phyloP scores from a whole-genome alignment of 2,888 invertebrate species.

The Macrosiphum euphorbiae region DNA sequence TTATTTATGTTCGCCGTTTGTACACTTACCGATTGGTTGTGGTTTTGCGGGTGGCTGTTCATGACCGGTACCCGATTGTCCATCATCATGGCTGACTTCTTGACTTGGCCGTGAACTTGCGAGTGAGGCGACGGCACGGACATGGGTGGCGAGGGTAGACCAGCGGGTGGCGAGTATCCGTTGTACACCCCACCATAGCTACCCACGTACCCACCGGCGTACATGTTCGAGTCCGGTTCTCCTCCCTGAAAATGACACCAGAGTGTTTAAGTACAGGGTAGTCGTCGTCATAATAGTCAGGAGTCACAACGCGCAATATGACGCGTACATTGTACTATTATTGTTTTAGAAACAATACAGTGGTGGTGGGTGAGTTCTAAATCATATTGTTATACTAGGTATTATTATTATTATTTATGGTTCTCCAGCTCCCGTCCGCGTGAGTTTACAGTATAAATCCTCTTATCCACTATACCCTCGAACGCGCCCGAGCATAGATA shows the following conservation, averaged over 20 bases:
- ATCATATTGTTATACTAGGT: not conserved
- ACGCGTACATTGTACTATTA: not conserved
- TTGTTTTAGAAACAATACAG: not conserved
- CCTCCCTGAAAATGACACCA: slow-evolving; percentile 69
- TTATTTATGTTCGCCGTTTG: not conserved
- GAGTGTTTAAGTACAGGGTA: not conserved
- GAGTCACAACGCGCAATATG: not conserved
- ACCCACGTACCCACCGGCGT: slow-evolving; percentile 71
- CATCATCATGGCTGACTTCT: slow-evolving; percentile 62
- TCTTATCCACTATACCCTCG: not conserved
- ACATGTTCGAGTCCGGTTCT: slow-evolving; percentile 69
- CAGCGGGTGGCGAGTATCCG: slow-evolving; percentile 72
- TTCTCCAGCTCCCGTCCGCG: not conserved
- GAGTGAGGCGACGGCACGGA: slow-evolving; percentile 65
- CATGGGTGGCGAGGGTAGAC: slow-evolving; percentile 69
- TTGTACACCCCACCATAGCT: slow-evolving; percentile 70
- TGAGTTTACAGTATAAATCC: not conserved
- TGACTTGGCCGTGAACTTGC: slow-evolving; percentile 64
- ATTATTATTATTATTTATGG: slow-evolving; percentile 10
- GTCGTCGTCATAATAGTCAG: not conserved
- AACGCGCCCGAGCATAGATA: not conserved
- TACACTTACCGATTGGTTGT: slow-evolving; percentile 57
- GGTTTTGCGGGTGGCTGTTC: slow-evolving; percentile 58
- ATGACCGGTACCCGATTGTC: slow-evolving; percentile 60
- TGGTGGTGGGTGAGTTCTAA: not conserved